phyloP scores from a whole-genome alignment of 2,113 vertebrate genomes.

The Cryptotis parvus region DNA sequence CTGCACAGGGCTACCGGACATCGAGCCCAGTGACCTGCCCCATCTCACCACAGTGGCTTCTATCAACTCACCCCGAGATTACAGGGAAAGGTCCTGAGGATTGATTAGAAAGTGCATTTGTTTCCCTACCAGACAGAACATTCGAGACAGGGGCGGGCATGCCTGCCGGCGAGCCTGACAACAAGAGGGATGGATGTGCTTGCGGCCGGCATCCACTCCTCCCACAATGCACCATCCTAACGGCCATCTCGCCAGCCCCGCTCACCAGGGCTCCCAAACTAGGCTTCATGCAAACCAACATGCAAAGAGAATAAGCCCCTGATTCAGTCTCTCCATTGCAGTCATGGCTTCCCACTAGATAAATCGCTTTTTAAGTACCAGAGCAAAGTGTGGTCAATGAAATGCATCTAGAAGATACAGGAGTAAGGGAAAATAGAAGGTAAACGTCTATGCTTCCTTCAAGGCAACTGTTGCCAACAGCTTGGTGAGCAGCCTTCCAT shows the following conservation, averaged over 20 bases:
- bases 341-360: neutral
- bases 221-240: neutral
- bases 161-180: neutral
- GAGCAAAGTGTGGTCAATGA: neutral
- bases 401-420: neutral
- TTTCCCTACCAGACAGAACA: neutral
- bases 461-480: neutral
- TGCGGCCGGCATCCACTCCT: neutral
- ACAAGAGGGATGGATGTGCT: rapidly evolving
- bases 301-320: neutral
- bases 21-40: neutral
- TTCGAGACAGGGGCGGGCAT: neutral
- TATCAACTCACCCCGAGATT: neutral
- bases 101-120: neutral
- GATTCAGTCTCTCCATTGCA: neutral
- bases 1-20: neutral
- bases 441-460: neutral
- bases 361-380: constrained; percentile 13
- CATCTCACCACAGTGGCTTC: neutral
- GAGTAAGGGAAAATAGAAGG: neutral
- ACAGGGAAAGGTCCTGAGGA: neutral
- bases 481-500: neutral
- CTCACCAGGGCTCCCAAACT: neutral
- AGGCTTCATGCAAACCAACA: neutral
- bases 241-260: neutral